Conservation (phyloP, 2,113 vertebrate genomes). For the Vidua chalybeata region DNA sequence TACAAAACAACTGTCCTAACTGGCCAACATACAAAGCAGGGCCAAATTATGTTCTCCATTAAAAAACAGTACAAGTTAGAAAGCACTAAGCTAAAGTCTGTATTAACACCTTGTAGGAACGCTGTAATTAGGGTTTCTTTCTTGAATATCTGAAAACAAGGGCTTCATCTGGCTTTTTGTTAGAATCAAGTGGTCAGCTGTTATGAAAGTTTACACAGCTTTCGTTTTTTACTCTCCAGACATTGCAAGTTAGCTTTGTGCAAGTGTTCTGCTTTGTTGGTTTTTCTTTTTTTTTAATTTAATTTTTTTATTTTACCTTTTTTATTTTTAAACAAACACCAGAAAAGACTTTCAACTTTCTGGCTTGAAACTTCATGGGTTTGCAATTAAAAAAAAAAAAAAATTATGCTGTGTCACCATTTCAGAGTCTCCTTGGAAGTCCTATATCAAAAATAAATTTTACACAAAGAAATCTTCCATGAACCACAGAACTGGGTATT, state of each 20-base stretch:
- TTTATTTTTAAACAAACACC: background rate
- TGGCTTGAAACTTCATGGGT: background rate
- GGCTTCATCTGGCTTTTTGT: background rate
- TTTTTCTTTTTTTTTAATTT: background rate
- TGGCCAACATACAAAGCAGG: background rate
- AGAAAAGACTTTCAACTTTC: background rate
- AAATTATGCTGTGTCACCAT: background rate
- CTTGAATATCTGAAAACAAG: background rate
- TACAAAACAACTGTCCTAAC: background rate
- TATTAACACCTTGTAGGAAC: background rate
- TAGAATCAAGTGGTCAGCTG: background rate
- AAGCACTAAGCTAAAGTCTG: background rate
- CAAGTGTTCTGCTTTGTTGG: background rate
- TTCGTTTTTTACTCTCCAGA: background rate
- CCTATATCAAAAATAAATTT: background rate
- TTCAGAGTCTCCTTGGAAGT: background rate
- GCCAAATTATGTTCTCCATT: background rate
- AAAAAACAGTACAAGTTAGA: background rate
- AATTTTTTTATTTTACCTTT: fast-evolving
- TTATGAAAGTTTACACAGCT: background rate
- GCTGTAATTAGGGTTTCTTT: background rate
- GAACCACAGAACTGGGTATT: background rate
- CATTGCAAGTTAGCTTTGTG: background rate
- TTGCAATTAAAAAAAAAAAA: background rate
- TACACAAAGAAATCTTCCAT: background rate